phyloP scores from a whole-genome alignment of 2,113 vertebrate genomes.

The Mus musculus region GRCm39 chr3:36687501-36688000 shows the following conservation, averaged over 20 bases:
- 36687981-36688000: background rate
- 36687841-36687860: background rate
- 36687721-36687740: background rate
- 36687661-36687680: no score
- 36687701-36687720: slow-evolving; percentile 37
- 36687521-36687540: no score
- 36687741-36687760: background rate
- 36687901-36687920: background rate
- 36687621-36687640: no score
- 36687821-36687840: background rate
- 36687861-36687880: background rate
- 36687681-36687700: no score
- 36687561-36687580: no score
- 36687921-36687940: background rate
- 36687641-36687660: no score
- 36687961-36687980: background rate
- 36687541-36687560: no score
- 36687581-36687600: no score
- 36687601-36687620: no score
- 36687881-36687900: background rate
- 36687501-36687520: no score
- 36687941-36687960: background rate
- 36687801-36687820: background rate
- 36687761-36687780: background rate
- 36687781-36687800: background rate